Evolutionary conservation across 2,888 invertebrate species (phyloP).

Genomic region (Leptinotarsa haldemani): DNA sequence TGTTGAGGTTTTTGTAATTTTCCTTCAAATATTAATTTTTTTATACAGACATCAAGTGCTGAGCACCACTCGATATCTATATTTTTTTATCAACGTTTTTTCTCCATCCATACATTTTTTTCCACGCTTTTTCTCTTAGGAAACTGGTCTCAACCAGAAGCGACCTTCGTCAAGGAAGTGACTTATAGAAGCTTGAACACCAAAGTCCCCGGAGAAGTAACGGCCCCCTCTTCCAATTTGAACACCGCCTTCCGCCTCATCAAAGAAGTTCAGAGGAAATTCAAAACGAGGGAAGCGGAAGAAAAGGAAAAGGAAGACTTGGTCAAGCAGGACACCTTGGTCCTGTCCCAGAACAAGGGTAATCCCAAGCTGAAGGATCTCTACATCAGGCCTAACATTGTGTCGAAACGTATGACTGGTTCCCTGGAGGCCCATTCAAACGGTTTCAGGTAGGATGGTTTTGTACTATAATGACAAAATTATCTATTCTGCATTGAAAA

Average conservation of each 20-base stretch:
- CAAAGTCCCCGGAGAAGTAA: conserved; percentile 95
- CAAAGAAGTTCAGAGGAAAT: conserved; percentile 97
- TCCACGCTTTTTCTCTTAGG: not conserved
- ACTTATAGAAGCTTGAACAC: conserved; percentile 98
- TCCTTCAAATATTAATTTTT: no score
- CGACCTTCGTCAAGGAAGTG: conserved; percentile 98
- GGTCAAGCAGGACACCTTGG: conserved; percentile 96
- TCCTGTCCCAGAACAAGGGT: conserved; percentile 94
- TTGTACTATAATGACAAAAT: no score
- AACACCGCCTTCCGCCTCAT: conserved; percentile 97
- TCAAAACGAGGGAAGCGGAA: conserved; percentile 97
- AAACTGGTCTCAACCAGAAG: conserved; percentile 94
- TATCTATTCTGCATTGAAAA: not conserved
- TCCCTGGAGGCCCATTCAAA: conserved; percentile 95
- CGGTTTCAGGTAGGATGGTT: conserved; percentile 72
- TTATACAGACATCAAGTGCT: no score
- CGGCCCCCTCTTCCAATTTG: conserved; percentile 94
- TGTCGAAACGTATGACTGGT: conserved; percentile 94
- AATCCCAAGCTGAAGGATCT: conserved; percentile 98
- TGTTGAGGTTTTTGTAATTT: no score
- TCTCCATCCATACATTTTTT: no score
- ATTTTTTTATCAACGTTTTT: no score
- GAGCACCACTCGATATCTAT: no score
- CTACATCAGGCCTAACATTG: conserved; percentile 98
- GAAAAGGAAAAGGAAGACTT: conserved; percentile 98